Base-by-base conservation (phyloP, 2,797 vertebrate genomes). In the Nothura maculosa region DNA sequence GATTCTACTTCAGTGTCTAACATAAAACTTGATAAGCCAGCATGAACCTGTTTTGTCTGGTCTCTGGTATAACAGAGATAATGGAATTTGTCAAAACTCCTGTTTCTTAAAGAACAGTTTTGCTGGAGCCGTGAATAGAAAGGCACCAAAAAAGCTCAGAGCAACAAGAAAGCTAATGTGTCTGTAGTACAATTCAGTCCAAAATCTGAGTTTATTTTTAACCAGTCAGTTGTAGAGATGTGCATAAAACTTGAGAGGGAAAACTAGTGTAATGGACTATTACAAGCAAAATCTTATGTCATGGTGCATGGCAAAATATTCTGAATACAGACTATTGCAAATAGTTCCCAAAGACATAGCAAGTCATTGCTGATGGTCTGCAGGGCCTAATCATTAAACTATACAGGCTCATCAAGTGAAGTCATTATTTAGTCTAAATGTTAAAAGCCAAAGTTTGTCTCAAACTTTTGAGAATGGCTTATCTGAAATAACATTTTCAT, bases 321-420 rank as follows among this genome's bases (percentile, higher is more conserved):
- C 34, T 80, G 27, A 52, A 77, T 19, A 60, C 20, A 10, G 47
- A 60, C 24, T 45, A 16, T 3, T 32, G 12, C 38, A 84, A 76
- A 66, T 40, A 77, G 19, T 57, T 43, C 28, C 60, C 67, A 12
- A 43, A 10, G 30, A 42, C 9, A 25, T 3, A 54, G 12, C 10
- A 61, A 22, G 5, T 36, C 34, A 3, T 43, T 69, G 28, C 5
- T 84, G 50, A 17, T 74, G 6, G 19, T 78, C 66, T 68, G 10
- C 19, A 61, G 17, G 18, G 2, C 5, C 27, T 72, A 67, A 45
- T 36, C 36, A 38, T 18, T 54, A 28, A 30, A 63, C 12, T 30
- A 43, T 0, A 0, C 40, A 87, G 67, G 52, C 3, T 55, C 32
- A 27, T 20, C 7, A 47, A 55, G 16, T 13, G 16, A n/a, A 55